Evolutionary conservation across 2,888 invertebrate species (phyloP).

Genomic region (Lacanobia wlatinum): DNA sequence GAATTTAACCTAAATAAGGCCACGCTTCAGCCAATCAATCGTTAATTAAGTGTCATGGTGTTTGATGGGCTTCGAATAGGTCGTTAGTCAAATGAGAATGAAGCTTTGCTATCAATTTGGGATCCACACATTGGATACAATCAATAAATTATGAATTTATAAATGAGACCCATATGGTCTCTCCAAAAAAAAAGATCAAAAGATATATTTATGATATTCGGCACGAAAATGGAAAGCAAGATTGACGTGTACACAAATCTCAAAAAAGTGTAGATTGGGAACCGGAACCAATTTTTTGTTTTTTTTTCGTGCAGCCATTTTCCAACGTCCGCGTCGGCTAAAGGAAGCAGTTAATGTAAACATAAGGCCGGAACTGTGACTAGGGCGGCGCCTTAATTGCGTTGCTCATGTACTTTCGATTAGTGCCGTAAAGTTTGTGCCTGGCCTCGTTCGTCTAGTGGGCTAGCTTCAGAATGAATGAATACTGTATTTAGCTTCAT

Average conservation of each 20-base stretch:
- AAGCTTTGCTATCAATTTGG: conserved; percentile 37
- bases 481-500: conserved; percentile 30
- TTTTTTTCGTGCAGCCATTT: conserved; percentile 8
- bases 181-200: neutral
- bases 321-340: conserved; percentile 7
- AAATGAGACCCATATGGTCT: neutral
- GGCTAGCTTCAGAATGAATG: conserved; percentile 10
- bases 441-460: conserved; percentile 25
- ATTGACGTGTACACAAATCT: neutral
- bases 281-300: neutral
- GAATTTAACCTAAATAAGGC: conserved; percentile 51
- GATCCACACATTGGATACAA: conserved; percentile 8
- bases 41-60: conserved; percentile 64
- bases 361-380: conserved; percentile 29
- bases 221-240: neutral
- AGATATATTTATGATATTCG: neutral
- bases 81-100: conserved; percentile 46
- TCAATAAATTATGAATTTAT: conserved; percentile 12
- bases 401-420: conserved; percentile 35
- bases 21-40: conserved; percentile 48
- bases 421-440: conserved; percentile 21
- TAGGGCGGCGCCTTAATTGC: conserved; percentile 28
- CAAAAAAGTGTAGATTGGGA: neutral
- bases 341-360: conserved; percentile 34
- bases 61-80: conserved; percentile 58